Base-by-base conservation (phyloP, 2,797 vertebrate genomes). In the Gallinago solitaria region DNA sequence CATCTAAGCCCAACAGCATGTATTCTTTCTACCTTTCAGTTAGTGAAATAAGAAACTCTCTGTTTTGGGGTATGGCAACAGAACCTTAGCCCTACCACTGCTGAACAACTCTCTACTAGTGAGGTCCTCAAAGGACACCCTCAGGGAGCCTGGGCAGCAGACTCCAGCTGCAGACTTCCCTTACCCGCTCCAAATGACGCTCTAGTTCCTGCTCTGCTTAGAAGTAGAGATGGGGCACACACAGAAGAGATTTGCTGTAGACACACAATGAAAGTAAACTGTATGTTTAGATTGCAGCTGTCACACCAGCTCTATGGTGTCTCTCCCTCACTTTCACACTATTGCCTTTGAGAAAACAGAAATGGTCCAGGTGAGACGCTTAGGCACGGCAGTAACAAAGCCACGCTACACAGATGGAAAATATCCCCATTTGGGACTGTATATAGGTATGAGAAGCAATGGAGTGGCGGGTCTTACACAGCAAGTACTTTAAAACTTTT, bases 251-350 rank as follows among this genome's bases (percentile, higher is more conserved):
- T 13, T 73, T 56, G 27, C 54, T 82, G 48, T 14, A 39, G 51
- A 39, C 16, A 2, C 0, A 6, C 18, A 89, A 2, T 0, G 1
- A 24, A 64, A 70, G 3, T 4, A 13, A 84, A 35, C 11, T 5
- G 2, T 7, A 2, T 2, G 10, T 30, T 43, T 35, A 50, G 39
- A 56, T 0, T 54, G 53, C 48, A 74, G 21, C 3, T 39, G 15
- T 10, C 70, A 67, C 8, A 10, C 9, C 57, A 54, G 17, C 15
- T 75, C 32, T 25, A 6, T 0, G 2, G n/a, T 9, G 5, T 7
- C 33, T 37, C 45, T 12, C 61, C 61, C 11, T 7, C 47, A 48
- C 53, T 74, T 74, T 37, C 43, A 37, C 23, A 8, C 14, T 23
- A 3, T 4, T 64, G 23, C 9, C 64, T 48, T 33, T 27, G 43